These are phyloP conservation scores for Taxidea taxus DNA, from an alignment of 2,113 vertebrate species.

Conservation along the genomic window DNA sequence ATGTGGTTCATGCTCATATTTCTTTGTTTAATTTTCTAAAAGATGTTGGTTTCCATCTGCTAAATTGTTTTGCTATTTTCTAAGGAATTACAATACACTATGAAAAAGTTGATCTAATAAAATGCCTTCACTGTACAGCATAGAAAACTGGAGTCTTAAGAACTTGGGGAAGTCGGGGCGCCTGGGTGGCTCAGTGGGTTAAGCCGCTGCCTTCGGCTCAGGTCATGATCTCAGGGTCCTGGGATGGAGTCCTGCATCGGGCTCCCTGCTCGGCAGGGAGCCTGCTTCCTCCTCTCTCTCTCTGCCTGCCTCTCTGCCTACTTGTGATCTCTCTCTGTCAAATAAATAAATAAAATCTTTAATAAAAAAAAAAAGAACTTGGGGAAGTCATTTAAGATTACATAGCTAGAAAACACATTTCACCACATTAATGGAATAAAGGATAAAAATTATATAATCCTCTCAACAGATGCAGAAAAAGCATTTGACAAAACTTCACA, in stretches of 20 bases:
- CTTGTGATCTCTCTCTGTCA: too few species aligned
- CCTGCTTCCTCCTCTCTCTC: too few species aligned
- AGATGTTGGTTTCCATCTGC: not conserved
- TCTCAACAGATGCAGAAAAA: not conserved
- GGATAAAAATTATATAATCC: not conserved
- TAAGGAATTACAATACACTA: not conserved
- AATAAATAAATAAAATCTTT: too few species aligned
- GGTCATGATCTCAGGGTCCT: too few species aligned
- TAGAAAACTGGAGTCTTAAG: not conserved
- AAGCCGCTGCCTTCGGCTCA: too few species aligned
- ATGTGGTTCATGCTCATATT: not conserved
- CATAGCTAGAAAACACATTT: not conserved
- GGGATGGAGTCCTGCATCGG: too few species aligned
- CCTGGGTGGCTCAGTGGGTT: too few species aligned
- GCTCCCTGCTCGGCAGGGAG: too few species aligned
- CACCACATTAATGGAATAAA: not conserved
- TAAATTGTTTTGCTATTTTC: constrained; percentile 38
- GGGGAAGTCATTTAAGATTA: not conserved
- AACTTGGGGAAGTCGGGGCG: not conserved
- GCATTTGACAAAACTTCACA: not conserved
- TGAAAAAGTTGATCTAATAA: not conserved
- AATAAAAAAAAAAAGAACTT: not conserved
- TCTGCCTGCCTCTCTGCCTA: too few species aligned
- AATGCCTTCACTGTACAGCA: not conserved
- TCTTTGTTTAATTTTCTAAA: constrained; percentile 1